Base-by-base conservation (phyloP, 1,140 invertebrate genomes). In the Caenorhabditis inopinata region DNA sequence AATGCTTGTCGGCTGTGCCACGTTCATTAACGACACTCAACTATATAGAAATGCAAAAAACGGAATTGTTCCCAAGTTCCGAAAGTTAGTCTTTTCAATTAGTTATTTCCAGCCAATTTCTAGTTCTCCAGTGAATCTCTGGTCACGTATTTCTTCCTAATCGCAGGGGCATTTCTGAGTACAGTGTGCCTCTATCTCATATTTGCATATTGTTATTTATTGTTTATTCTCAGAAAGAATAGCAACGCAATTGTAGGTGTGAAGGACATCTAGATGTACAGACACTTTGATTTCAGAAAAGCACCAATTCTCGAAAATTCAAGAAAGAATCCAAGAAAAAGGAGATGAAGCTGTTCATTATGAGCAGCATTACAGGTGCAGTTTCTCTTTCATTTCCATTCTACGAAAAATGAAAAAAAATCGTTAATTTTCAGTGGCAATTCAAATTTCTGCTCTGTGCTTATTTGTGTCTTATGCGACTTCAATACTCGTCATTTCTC, bases 271-370 rank as follows among this genome's bases (percentile, higher is more conserved):
- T 7, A 42, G 14, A 42, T 42, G 5, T 42, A 7, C 5, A 42
- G n/a, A n/a, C n/a, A n/a, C 14, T 42, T 42, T 42, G 14, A 42
- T 42, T 42, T 58, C 51, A 58, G 51, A 58, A 58, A 58, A 32
- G 21, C 32, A n/a, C 58, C 3, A 25, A 23, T 3, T 6, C 46
- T 1, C 29, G 68, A 21, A 78, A 47, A 42, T 58, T 53, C 0
- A 21, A 29, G 14, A 45, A 14, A 6, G 16, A 62, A 47, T 42
- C 42, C 7, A 78, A 62, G 18, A 58, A 47, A 21, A 58, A 53
- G 23, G 76, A 78, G 32, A 38, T 58, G 32, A 38, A 47, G 11
- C 23, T 78, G 21, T 78, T 78, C 29, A 29, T 78, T 7, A 78
- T 78, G 76, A 58, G 58, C 9, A 68, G 58, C 23, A 68, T 68